Percentiles rank a stretch among this genome's conserved stretches.
Evolutionary conservation across 2,888 invertebrate species (phyloP).

Genomic region (Schrankia costaestrigalis): DNA sequence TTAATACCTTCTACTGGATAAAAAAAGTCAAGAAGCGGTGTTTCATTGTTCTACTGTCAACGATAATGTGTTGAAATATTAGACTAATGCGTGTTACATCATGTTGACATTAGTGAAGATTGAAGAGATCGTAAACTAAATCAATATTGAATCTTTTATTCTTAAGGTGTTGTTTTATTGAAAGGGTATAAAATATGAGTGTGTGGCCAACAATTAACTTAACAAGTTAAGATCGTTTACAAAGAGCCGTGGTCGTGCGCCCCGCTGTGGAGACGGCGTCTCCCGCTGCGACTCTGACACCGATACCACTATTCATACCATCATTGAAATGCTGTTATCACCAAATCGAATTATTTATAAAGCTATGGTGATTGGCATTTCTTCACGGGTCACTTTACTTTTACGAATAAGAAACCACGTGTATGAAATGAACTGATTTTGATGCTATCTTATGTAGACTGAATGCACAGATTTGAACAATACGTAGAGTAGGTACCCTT

Average conservation of each 20-base stretch:
- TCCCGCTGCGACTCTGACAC: conserved; percentile 47
- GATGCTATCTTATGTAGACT: too few species aligned
- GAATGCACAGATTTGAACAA: too few species aligned
- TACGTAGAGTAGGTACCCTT: too few species aligned
- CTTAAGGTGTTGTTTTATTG: conserved; percentile 27
- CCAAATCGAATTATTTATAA: conserved; percentile 45
- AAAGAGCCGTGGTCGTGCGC: conserved; percentile 41
- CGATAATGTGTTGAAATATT: conserved; percentile 42
- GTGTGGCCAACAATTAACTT: conserved; percentile 63
- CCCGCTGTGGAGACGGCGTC: conserved; percentile 43
- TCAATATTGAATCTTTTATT: conserved; percentile 31
- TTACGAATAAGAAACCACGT: too few species aligned
- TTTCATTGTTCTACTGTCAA: conserved; percentile 68
- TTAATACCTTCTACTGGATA: conserved; percentile 64
- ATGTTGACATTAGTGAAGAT: conserved; percentile 28
- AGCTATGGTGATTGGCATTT: conserved; percentile 47
- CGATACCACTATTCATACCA: conserved; percentile 60
- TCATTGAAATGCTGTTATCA: conserved; percentile 50
- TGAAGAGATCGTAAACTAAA: conserved; percentile 18
- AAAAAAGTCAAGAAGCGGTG: conserved; percentile 64
- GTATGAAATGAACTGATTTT: too few species aligned
- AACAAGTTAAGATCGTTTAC: conserved; percentile 57
- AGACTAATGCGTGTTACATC: conserved; percentile 33
- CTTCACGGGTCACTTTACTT: conserved; percentile 19
- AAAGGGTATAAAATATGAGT: conserved; percentile 31